These are phyloP conservation scores for Ptyas mucosa DNA, from an alignment of 2,113 vertebrate genomes.

Conservation along the genomic window DNA sequence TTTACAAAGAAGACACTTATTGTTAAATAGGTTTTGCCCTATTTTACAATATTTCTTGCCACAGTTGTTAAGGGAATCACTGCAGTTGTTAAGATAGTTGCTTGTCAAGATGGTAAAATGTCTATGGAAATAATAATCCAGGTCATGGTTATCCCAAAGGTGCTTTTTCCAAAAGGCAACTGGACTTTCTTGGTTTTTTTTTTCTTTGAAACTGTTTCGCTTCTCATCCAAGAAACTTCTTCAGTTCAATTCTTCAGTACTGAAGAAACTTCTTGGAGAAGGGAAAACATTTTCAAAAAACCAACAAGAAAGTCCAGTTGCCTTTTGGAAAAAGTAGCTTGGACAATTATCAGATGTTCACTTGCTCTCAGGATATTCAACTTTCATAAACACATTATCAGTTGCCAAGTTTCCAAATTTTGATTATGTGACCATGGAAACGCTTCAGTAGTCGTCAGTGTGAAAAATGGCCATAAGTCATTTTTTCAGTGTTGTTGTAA, in stretches of 20 bases:
- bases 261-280: not conserved
- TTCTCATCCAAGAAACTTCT: not conserved
- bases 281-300: not conserved
- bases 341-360: not conserved
- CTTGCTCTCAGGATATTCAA: not conserved
- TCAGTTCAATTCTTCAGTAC: not conserved
- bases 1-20: not conserved
- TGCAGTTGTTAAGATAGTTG: too few relatives aligned
- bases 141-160: not conserved
- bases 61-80: too few relatives aligned
- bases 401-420: not conserved
- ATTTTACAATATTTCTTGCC: too few relatives aligned
- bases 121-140: not conserved
- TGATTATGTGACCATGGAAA: not conserved
- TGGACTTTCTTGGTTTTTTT: not conserved
- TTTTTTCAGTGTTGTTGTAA: not conserved
- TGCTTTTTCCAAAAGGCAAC: not conserved
- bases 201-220: not conserved
- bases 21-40: too few relatives aligned
- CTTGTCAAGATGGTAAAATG: not conserved
- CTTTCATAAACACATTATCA: not conserved
- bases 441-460: not conserved
- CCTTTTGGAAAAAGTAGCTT: not conserved
- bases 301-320: not conserved
- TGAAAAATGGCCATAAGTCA: not conserved